Percentiles rank a stretch among this genome's conserved stretches.
phyloP scores from a whole-genome alignment of 2,888 invertebrate species.

The Platypus cylindrus region DNA sequence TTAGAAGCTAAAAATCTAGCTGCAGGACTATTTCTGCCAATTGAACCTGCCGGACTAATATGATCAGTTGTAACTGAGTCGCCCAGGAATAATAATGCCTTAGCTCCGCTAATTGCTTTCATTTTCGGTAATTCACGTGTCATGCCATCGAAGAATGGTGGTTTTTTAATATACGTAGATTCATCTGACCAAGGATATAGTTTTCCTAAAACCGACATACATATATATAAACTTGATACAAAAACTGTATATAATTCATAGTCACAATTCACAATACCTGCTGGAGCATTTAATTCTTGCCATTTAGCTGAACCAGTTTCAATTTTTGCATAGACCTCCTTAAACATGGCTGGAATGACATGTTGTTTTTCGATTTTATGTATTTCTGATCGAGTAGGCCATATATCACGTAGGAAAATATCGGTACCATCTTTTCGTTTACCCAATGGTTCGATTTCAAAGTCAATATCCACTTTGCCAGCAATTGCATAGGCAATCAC shows the following conservation, averaged over 20 bases:
- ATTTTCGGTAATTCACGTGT: constrained; percentile 47
- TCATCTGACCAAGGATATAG: constrained; percentile 83
- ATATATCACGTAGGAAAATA: constrained; percentile 85
- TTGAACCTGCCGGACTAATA: constrained; percentile 96
- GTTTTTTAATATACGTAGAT: constrained; percentile 92
- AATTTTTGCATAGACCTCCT: constrained; percentile 76
- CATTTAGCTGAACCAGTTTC: constrained; percentile 65
- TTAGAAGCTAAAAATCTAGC: constrained; percentile 64
- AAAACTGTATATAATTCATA: not conserved
- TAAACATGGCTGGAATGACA: constrained; percentile 95
- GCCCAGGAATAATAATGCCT: constrained; percentile 75
- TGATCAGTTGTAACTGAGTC: constrained; percentile 99
- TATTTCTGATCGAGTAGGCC: constrained; percentile 87
- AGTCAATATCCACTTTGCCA: constrained; percentile 89
- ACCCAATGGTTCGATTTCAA: constrained; percentile 71
- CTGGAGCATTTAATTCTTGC: constrained; percentile 70
- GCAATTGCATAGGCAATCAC: constrained; percentile 97
- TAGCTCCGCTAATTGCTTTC: constrained; percentile 54
- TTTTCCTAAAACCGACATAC: constrained; percentile 30
- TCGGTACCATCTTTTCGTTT: constrained; percentile 53
- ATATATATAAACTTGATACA: constrained; percentile 1
- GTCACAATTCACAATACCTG: constrained; percentile 33
- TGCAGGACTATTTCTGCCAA: constrained; percentile 88
- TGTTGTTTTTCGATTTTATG: constrained; percentile 74
- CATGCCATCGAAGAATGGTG: constrained; percentile 79